A percentile compares a stretch with the other conserved stretches of the same genome.
Evolutionary conservation across 2,888 invertebrate species (phyloP).

Genomic region (Phyllotreta striolata): DNA sequence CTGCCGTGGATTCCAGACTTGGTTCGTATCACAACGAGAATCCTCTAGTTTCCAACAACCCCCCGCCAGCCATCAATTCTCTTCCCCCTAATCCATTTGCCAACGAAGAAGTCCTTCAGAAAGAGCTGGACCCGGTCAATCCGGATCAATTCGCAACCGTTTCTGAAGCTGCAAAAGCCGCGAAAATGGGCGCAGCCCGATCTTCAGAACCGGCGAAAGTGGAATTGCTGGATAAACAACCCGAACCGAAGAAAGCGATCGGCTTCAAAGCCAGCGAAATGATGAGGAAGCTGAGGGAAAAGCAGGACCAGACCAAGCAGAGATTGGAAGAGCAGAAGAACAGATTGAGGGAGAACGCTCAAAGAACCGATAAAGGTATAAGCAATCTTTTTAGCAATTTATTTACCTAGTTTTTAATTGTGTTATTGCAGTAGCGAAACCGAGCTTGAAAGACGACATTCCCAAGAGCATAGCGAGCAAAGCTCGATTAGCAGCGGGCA

Average conservation of each 20-base stretch:
- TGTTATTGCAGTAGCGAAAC: neutral
- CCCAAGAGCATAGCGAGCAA: neutral
- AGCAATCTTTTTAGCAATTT: neutral
- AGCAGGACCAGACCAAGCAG: slow-evolving; percentile 17
- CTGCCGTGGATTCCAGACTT: too few species aligned
- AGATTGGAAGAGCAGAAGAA: neutral
- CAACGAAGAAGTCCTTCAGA: too few species aligned
- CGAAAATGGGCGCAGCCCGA: neutral
- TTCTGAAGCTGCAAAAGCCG: neutral
- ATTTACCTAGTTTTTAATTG: neutral
- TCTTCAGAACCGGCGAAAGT: neutral
- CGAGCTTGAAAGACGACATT: neutral
- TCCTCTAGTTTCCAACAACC: too few species aligned
- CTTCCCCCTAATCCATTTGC: too few species aligned
- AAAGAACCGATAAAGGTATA: neutral
- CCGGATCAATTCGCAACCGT: too few species aligned
- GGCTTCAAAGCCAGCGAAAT: slow-evolving; percentile 22
- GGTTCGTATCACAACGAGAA: too few species aligned
- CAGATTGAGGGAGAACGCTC: neutral
- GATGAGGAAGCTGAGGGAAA: slow-evolving; percentile 26
- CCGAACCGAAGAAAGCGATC: slow-evolving; percentile 1
- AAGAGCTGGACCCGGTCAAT: too few species aligned
- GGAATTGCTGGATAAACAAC: neutral
- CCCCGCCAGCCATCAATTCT: too few species aligned
- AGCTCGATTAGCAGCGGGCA: neutral